A percentile compares a stretch with the other conserved stretches of the same genome.
phyloP scores from a whole-genome alignment of 1,140 invertebrate species.

The Drosophila willistoni region DNA sequence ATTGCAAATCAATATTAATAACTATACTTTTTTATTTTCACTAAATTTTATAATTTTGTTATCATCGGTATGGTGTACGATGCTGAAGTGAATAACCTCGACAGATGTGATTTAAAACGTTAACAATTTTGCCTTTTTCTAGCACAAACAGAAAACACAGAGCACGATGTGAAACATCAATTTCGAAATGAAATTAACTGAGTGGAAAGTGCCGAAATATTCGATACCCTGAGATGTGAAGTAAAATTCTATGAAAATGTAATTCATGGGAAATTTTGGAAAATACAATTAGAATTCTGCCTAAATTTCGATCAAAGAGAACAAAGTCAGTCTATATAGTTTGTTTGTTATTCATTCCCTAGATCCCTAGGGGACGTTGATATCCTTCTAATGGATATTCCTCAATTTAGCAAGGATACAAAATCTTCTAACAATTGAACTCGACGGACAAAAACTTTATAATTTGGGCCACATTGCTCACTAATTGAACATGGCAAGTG shows the following conservation, averaged over 20 bases:
- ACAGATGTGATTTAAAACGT: background rate
- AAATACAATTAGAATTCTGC: too few species aligned
- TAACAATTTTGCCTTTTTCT: background rate
- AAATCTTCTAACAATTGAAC: conserved; percentile 60
- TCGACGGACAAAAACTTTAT: conserved; percentile 62
- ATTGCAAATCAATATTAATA: conserved; percentile 22
- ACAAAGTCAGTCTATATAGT: too few species aligned
- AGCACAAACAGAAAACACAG: background rate
- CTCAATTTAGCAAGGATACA: background rate
- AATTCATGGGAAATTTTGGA: too few species aligned
- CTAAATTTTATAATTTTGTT: background rate
- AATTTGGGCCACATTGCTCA: conserved; percentile 67
- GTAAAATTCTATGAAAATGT: too few species aligned
- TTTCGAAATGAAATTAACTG: background rate
- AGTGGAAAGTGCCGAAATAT: background rate
- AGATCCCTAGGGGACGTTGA: too few species aligned
- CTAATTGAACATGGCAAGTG: conserved; percentile 74
- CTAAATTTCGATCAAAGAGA: too few species aligned
- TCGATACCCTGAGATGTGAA: background rate
- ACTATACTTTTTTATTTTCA: background rate
- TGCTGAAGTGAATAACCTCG: background rate
- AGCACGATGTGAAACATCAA: background rate
- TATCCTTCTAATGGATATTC: background rate
- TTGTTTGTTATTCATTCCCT: too few species aligned
- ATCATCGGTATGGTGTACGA: background rate